Percentiles rank a stretch among this genome's conserved stretches.
Evolutionary conservation across 2,888 invertebrate species (phyloP).

Genomic region (Tinea pellionella): DNA sequence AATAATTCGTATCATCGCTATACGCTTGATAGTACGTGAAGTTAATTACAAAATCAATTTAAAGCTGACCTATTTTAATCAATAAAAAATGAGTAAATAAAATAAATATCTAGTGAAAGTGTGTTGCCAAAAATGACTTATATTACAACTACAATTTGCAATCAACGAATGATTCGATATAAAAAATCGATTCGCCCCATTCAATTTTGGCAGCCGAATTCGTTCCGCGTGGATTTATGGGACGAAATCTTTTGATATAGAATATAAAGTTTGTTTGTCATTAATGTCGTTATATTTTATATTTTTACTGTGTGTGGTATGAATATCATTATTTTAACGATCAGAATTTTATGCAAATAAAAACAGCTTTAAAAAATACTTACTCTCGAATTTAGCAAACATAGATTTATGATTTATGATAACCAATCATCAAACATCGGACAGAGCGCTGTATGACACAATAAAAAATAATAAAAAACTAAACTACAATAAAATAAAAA

Average conservation of each 20-base stretch:
- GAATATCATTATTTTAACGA: background rate
- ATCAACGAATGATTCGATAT: constrained; percentile 4
- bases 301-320: background rate
- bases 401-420: too few species aligned
- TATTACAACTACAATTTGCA: background rate
- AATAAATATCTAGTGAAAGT: background rate
- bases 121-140: background rate
- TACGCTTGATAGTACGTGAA: background rate
- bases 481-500: too few species aligned
- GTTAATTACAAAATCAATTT: background rate
- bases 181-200: constrained; percentile 25
- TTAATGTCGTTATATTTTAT: constrained; percentile 1
- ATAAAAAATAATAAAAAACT: too few species aligned
- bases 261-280: background rate
- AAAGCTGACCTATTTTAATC: background rate
- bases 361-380: too few species aligned
- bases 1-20: too few species aligned
- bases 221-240: constrained; percentile 45
- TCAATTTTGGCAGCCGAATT: constrained; percentile 39
- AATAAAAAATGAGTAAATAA: background rate
- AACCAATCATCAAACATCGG: too few species aligned
- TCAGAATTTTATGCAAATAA: background rate
- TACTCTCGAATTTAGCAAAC: too few species aligned
- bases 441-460: too few species aligned
- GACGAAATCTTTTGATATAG: constrained; percentile 31